These are phyloP conservation scores for Galaxea fascicularis DNA, from an alignment of 92 coral and sea anemone species.

Conservation along the genomic window DNA sequence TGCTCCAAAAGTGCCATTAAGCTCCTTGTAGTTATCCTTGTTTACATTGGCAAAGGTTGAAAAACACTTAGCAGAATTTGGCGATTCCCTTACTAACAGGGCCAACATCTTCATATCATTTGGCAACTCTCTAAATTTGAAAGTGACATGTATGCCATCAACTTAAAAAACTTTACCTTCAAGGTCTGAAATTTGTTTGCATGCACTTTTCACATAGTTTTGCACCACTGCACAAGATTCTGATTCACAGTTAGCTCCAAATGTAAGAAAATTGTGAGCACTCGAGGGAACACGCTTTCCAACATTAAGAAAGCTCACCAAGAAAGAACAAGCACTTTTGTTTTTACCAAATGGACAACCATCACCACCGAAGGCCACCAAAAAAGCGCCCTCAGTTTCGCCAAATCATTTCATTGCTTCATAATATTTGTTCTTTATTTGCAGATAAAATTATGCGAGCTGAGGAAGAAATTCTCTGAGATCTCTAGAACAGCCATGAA, in stretches of 20 bases:
- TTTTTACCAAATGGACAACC: conserved; percentile 81
- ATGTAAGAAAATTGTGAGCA: conserved; percentile 70
- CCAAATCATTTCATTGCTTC: conserved; percentile 80
- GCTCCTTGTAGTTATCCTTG: conserved; percentile 61
- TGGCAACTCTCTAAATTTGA: conserved; percentile 71
- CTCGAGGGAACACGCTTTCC: conserved; percentile 73
- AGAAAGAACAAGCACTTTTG: conserved; percentile 76
- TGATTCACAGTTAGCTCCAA: conserved; percentile 79
- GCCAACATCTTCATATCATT: conserved; percentile 74
- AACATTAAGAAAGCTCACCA: conserved; percentile 65
- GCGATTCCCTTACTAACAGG: conserved; percentile 61
- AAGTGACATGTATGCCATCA: conserved; percentile 61
- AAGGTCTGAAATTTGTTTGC: conserved; percentile 65
- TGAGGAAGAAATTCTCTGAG: conserved; percentile 72
- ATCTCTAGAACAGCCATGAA: conserved; percentile 67
- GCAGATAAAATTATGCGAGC: conserved; percentile 68
- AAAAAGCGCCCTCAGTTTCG: conserved; percentile 71
- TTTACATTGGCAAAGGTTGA: conserved; percentile 78
- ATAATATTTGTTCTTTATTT: conserved; percentile 3
- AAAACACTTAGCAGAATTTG: conserved; percentile 68
- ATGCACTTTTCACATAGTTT: conserved; percentile 66
- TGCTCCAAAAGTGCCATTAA: conserved; percentile 74
- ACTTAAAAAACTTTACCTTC: conserved; percentile 67
- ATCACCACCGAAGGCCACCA: conserved; percentile 81
- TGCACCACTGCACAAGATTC: conserved; percentile 66